These are phyloP conservation scores for Isurus oxyrinchus DNA, from an alignment of 2,113 vertebrate genomes.

Conservation along the genomic window DNA sequence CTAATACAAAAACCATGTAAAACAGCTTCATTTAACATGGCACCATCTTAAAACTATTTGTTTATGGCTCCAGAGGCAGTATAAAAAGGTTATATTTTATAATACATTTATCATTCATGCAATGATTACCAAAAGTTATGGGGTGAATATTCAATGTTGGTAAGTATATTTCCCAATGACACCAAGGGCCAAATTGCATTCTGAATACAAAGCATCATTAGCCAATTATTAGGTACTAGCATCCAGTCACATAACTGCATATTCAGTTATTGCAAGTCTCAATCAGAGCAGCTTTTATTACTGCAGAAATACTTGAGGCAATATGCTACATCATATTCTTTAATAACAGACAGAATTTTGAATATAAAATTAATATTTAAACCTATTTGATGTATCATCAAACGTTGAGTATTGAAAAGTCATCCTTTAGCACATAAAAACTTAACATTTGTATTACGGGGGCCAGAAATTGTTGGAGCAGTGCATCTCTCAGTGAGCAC, in stretches of 20 bases:
- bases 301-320: not conserved
- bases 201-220: not conserved
- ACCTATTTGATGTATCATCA: not conserved
- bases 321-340: not conserved
- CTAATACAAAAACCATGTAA: not conserved
- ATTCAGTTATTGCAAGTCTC: not conserved
- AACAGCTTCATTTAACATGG: not conserved
- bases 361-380: not conserved
- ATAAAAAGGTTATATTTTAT: slow-evolving; percentile 9
- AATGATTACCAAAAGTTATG: not conserved
- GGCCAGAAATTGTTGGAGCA: not conserved
- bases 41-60: not conserved
- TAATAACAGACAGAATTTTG: not conserved
- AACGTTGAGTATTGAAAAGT: not conserved
- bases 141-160: not conserved
- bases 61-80: not conserved
- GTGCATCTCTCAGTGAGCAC: not conserved
- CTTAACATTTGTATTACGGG: not conserved
- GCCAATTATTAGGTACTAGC: not conserved
- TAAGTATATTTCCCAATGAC: not conserved
- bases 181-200: not conserved
- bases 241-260: not conserved
- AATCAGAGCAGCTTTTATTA: not conserved
- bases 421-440: not conserved
- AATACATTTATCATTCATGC: slow-evolving; percentile 9